phyloP scores from a whole-genome alignment of 2,888 invertebrate genomes.

The Odontomyia ornata region DNA sequence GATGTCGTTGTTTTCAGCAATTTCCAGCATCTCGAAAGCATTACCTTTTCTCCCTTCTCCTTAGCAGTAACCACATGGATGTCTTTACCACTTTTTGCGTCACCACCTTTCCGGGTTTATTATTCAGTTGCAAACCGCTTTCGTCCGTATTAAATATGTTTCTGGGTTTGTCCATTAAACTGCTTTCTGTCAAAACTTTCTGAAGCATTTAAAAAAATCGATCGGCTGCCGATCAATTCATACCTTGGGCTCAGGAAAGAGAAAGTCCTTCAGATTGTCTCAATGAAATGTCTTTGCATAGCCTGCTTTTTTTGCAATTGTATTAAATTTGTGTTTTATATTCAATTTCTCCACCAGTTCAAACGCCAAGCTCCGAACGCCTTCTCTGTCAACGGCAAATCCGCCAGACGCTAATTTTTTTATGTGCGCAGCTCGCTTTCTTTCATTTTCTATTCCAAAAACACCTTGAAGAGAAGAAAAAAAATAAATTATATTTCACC shows the following conservation, averaged over 20 bases:
- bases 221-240: slow-evolving; percentile 41
- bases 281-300: not conserved
- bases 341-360: not conserved
- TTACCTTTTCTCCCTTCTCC: slow-evolving; percentile 57
- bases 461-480: no score
- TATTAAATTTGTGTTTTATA: not conserved
- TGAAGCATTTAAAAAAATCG: slow-evolving; percentile 33
- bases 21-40: slow-evolving; percentile 32
- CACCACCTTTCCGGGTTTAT: slow-evolving; percentile 16
- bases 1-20: slow-evolving; percentile 21
- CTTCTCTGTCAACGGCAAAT: not conserved
- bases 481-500: no score
- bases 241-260: slow-evolving; percentile 1
- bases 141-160: slow-evolving; percentile 53
- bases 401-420: not conserved
- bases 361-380: not conserved
- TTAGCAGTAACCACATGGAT: slow-evolving; percentile 53
- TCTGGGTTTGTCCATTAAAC: slow-evolving; percentile 51
- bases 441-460: not conserved
- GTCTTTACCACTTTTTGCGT: slow-evolving; percentile 46
- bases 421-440: not conserved
- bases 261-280: slow-evolving; percentile 11
- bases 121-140: slow-evolving; percentile 51
- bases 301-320: not conserved
- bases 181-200: slow-evolving; percentile 40